Conservation (phyloP, 2,888 invertebrate genomes). For the Carterocephalus palaemon region DNA sequence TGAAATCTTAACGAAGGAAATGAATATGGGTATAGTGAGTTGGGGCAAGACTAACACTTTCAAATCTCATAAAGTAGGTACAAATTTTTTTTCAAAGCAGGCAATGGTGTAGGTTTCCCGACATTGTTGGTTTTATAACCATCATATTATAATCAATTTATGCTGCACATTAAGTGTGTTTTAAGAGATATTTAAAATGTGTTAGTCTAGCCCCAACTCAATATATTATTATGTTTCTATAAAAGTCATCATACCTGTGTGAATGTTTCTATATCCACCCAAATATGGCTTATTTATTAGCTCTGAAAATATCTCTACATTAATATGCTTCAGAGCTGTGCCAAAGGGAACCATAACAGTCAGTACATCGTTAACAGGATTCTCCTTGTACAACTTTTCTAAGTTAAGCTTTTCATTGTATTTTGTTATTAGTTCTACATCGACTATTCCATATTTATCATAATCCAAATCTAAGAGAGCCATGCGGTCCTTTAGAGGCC, state of each 20-base stretch:
- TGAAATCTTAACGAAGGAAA: too few species aligned
- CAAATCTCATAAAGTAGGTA: too few species aligned
- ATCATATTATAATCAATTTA: too few species aligned
- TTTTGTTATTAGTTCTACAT: conserved; percentile 65
- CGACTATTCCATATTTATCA: conserved; percentile 70
- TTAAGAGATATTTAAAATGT: conserved; percentile 9
- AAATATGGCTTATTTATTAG: conserved; percentile 85
- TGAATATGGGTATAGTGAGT: too few species aligned
- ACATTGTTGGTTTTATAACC: too few species aligned
- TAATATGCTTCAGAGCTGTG: conserved; percentile 56
- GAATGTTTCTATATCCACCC: conserved; percentile 88
- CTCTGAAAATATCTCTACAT: conserved; percentile 70
- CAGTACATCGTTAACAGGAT: conserved; percentile 64
- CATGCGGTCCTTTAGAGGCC: conserved; percentile 62
- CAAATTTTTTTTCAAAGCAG: too few species aligned
- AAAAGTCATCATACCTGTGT: conserved; percentile 70
- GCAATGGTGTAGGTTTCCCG: too few species aligned
- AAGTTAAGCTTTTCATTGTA: conserved; percentile 60
- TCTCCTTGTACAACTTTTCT: conserved; percentile 65
- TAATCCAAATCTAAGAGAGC: conserved; percentile 66
- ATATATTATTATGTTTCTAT: background rate
- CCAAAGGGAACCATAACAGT: conserved; percentile 67
- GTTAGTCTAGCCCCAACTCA: background rate
- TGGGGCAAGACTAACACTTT: too few species aligned
- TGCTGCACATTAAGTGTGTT: too few species aligned